These are phyloP conservation scores for Apodemia zela DNA, from an alignment of 2,888 invertebrate genomes.

Conservation along the genomic window DNA sequence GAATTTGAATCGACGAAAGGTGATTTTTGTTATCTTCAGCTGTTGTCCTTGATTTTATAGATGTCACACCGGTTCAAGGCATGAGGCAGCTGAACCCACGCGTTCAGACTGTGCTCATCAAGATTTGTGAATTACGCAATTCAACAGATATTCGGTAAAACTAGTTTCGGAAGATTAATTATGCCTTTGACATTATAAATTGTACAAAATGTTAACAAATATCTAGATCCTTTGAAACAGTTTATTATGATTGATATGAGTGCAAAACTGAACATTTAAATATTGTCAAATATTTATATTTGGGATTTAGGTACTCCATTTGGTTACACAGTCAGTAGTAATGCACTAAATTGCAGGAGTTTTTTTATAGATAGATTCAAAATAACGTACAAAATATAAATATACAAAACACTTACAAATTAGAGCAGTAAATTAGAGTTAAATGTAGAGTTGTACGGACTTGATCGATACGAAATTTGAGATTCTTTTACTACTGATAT, in stretches of 20 bases:
- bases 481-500: too few relatives aligned
- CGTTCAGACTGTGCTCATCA: constrained; percentile 46
- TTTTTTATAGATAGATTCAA: too few relatives aligned
- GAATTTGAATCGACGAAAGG: constrained; percentile 47
- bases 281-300: background rate
- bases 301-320: too few relatives aligned
- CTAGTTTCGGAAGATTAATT: constrained; percentile 53
- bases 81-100: constrained; percentile 49
- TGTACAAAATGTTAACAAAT: constrained; percentile 30
- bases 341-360: too few relatives aligned
- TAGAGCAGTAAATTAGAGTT: too few relatives aligned
- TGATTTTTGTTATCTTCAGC: constrained; percentile 31
- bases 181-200: constrained; percentile 43
- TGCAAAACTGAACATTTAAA: too few relatives aligned
- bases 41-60: constrained; percentile 62
- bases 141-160: constrained; percentile 44
- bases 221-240: background rate
- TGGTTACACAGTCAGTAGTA: too few relatives aligned
- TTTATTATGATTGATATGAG: background rate
- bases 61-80: constrained; percentile 47
- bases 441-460: too few relatives aligned
- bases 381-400: too few relatives aligned
- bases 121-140: constrained; percentile 52
- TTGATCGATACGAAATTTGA: too few relatives aligned
- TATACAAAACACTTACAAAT: too few relatives aligned